Conservation (phyloP, 1,140 invertebrate genomes). For the Drosophila novamexicana region DNA sequence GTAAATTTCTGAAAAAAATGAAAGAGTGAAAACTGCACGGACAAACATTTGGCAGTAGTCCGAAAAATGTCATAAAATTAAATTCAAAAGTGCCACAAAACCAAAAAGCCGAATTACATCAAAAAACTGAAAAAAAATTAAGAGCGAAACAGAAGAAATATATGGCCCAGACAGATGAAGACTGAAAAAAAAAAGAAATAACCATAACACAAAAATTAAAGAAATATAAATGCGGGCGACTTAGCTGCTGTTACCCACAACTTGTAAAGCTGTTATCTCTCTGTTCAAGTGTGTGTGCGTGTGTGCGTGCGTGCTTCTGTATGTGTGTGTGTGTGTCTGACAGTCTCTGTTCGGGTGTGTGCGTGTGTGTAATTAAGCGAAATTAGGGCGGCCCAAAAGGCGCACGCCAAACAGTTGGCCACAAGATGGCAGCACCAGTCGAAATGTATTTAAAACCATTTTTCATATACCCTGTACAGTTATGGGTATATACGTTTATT, state of each 20-base stretch:
- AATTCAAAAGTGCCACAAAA: slow-evolving; percentile 42
- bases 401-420: slow-evolving; percentile 35
- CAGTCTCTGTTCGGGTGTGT: not conserved
- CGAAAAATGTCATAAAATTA: slow-evolving; percentile 36
- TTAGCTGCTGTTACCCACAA: slow-evolving; percentile 61
- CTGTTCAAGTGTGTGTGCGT: slow-evolving; percentile 7
- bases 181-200: slow-evolving; percentile 45
- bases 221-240: slow-evolving; percentile 38
- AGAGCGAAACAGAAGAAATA: slow-evolving; percentile 13
- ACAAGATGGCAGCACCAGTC: slow-evolving; percentile 42
- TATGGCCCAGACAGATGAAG: slow-evolving; percentile 55
- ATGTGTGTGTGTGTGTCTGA: slow-evolving; percentile 32
- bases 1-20: slow-evolving; percentile 66
- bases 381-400: slow-evolving; percentile 73
- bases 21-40: slow-evolving; percentile 70
- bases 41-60: slow-evolving; percentile 64
- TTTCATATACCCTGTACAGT: slow-evolving; percentile 14
- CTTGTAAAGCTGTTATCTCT: slow-evolving; percentile 45
- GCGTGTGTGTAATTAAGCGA: slow-evolving; percentile 72
- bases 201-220: slow-evolving; percentile 18
- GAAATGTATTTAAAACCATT: slow-evolving; percentile 10
- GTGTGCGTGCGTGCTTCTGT: slow-evolving; percentile 19
- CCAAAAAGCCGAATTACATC: slow-evolving; percentile 63
- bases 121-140: slow-evolving; percentile 42
- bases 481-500: no score